These are phyloP conservation scores for Desmophyllum pertusum DNA, from an alignment of 92 coral and sea anemone species.

Conservation along the genomic window DNA sequence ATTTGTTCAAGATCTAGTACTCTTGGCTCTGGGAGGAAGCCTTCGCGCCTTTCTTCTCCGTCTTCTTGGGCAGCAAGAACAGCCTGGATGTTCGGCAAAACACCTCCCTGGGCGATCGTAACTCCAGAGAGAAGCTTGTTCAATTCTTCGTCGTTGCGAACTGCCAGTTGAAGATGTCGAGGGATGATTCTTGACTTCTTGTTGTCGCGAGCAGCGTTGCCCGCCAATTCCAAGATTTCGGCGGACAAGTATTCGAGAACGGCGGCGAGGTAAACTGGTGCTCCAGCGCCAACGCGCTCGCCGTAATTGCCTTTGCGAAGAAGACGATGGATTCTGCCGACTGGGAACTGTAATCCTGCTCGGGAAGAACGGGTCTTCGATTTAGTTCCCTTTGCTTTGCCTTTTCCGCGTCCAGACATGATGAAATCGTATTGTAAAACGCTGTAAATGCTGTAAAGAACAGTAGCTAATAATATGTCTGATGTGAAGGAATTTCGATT, in stretches of 20 bases:
- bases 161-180: constrained; percentile 81
- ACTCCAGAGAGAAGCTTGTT: constrained; percentile 82
- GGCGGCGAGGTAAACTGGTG: constrained; percentile 86
- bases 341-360: constrained; percentile 83
- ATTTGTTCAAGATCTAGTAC: constrained; percentile 29
- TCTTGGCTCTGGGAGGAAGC: constrained; percentile 74
- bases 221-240: constrained; percentile 84
- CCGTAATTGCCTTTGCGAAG: constrained; percentile 77
- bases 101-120: constrained; percentile 84
- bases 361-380: constrained; percentile 77
- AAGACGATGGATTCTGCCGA: constrained; percentile 84
- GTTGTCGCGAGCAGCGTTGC: constrained; percentile 87
- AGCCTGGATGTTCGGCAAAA: constrained; percentile 81
- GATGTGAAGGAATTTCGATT: background rate
- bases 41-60: constrained; percentile 50
- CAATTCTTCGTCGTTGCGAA: constrained; percentile 78
- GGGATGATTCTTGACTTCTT: constrained; percentile 79
- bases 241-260: constrained; percentile 84
- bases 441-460: background rate
- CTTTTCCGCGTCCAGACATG: constrained; percentile 91
- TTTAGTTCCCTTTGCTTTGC: constrained; percentile 77
- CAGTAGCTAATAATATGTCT: background rate
- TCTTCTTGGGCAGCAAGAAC: constrained; percentile 79
- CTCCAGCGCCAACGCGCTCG: constrained; percentile 77
- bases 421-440: background rate